Conservation (phyloP, 2,113 vertebrate species). For the Hiodon tergisus region DNA sequence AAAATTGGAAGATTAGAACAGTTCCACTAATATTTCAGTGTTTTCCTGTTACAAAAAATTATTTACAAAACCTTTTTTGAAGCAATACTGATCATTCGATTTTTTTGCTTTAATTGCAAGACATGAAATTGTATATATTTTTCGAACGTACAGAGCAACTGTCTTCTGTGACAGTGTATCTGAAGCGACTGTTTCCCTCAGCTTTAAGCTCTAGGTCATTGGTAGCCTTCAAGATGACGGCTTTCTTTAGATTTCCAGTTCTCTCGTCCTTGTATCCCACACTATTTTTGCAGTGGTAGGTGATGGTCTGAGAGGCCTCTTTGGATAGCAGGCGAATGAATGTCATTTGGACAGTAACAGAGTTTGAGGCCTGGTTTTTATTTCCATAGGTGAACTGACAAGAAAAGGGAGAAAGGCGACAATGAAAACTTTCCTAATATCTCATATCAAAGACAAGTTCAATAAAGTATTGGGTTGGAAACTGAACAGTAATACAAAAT, state of each 20-base stretch:
- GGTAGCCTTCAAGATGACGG: constrained; percentile 84
- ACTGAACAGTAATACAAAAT: too few relatives aligned
- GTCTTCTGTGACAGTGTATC: constrained; percentile 88
- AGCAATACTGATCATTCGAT: too few relatives aligned
- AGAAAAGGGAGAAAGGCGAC: constrained; percentile 26
- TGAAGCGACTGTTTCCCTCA: constrained; percentile 89
- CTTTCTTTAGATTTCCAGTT: constrained; percentile 80
- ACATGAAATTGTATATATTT: neutral
- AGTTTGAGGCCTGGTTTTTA: constrained; percentile 68
- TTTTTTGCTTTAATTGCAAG: too few relatives aligned
- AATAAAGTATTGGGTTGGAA: too few relatives aligned
- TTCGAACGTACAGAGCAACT: constrained; percentile 79
- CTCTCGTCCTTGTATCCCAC: constrained; percentile 86
- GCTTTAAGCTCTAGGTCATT: constrained; percentile 94
- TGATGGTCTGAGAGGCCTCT: constrained; percentile 93
- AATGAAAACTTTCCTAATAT: too few relatives aligned
- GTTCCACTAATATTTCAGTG: neutral
- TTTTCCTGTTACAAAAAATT: neutral
- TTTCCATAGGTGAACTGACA: constrained; percentile 85
- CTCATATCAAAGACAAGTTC: too few relatives aligned
- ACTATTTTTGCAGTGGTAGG: constrained; percentile 91
- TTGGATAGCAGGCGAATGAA: constrained; percentile 94
- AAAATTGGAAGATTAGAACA: constrained; percentile 6
- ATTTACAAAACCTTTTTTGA: too few relatives aligned
- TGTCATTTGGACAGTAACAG: constrained; percentile 91